Conservation (phyloP, 2,113 vertebrate species). For the Pavo muticus region DNA sequence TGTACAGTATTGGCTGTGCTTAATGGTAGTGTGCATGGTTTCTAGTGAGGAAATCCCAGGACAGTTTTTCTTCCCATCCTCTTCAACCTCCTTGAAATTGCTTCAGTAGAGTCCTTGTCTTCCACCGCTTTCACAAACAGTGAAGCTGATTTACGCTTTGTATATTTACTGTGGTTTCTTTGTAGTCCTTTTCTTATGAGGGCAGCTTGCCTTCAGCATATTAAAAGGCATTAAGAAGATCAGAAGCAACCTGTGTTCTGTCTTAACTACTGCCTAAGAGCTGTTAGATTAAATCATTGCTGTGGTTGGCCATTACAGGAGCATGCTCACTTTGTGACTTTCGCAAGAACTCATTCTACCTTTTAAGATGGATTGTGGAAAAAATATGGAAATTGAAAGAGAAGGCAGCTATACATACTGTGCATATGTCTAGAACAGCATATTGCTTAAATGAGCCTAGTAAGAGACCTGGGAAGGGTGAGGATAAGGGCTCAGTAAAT, state of each 20-base stretch:
- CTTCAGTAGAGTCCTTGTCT: not conserved
- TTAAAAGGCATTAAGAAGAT: not conserved
- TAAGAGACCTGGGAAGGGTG: not conserved
- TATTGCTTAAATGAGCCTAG: not conserved
- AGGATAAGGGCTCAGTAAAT: not conserved
- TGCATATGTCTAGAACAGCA: not conserved
- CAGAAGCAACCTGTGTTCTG: not conserved
- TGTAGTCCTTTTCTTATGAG: not conserved
- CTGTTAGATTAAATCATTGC: not conserved
- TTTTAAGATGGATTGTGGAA: not conserved
- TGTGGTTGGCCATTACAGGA: not conserved
- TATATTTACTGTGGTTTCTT: fast-evolving
- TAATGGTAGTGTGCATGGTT: not conserved
- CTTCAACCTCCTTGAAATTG: not conserved
- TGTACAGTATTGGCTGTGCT: not conserved
- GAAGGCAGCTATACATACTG: not conserved
- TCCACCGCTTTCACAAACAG: not conserved
- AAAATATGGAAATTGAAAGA: not conserved
- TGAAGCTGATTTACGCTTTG: not conserved
- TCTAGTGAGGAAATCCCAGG: not conserved
- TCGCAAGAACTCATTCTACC: not conserved
- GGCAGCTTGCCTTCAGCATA: not conserved
- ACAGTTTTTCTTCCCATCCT: not conserved
- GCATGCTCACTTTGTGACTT: not conserved
- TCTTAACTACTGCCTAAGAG: not conserved